Evolutionary conservation across 2,888 invertebrate species (phyloP).

Genomic region (Yponomeuta cagnagella): DNA sequence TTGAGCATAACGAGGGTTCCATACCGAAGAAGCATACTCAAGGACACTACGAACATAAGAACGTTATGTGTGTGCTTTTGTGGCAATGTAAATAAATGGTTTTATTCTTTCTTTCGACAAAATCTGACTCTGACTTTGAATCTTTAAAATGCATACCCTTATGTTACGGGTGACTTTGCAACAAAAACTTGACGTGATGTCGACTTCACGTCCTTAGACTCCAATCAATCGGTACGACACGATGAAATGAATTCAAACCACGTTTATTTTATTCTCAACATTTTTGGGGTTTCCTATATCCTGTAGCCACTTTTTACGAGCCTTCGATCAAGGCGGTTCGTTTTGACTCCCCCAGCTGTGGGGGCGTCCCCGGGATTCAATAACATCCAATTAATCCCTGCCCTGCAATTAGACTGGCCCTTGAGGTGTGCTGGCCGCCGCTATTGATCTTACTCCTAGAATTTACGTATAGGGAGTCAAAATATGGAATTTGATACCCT

Average conservation of each 20-base stretch:
- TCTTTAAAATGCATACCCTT: no score
- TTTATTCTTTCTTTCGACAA: no score
- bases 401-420: slow-evolving; percentile 47
- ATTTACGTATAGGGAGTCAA: background rate
- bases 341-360: background rate
- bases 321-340: background rate
- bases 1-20: no score
- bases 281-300: background rate
- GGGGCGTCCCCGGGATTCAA: slow-evolving; percentile 59
- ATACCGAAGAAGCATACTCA: no score
- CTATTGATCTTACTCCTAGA: background rate
- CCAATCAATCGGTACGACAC: background rate
- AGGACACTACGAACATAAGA: no score
- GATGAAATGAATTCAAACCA: background rate
- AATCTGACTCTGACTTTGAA: no score
- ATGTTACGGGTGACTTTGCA: no score
- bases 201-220: background rate
- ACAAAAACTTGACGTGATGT: no score
- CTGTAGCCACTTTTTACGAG: background rate
- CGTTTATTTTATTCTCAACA: background rate
- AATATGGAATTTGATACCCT: background rate
- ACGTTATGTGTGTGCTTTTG: no score
- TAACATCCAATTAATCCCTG: slow-evolving; percentile 62
- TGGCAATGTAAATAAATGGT: no score
- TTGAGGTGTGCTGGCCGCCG: slow-evolving; percentile 22